Base-by-base conservation (phyloP, 2,797 vertebrate species). In the Chrosomus eos region DNA sequence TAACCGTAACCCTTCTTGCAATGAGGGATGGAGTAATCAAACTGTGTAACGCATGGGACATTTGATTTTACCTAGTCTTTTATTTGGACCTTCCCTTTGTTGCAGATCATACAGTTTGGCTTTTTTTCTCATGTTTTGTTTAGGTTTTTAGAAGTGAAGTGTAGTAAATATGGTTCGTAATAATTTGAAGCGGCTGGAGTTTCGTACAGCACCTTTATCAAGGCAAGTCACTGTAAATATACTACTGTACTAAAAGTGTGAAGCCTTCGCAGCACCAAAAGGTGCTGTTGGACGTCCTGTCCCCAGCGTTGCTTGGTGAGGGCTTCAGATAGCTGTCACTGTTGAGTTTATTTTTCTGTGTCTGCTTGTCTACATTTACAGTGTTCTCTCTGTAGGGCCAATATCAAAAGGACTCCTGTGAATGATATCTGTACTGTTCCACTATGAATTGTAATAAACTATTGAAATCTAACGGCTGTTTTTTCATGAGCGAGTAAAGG, bases 221-320 rank as follows among this genome's bases (percentile, higher is more conserved):
- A 99, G 98, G 98, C 97, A 99, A 99, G 97, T 99, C 95, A 96
- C 95, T 97, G 97, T 97, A 96, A 95, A 97, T 94, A 96, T 96
- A 95, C 93, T 96, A 88, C 86, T 86, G 96, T 88, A 78, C 16
- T 89, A 92, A 91, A 89, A 87, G 91, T 89, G 95, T 95, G 93
- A 97, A 96, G 96, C 97, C 97, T 97, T 99, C 98, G 96, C 98
- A 99, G 98, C 97, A 96, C 91, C 93, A 91, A 92, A 94, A 95
- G 88, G 97, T 99, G 98, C 97, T 99, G 97, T 99, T 99, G 98
- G 98, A 98, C 97, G 95, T 93, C 93, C 92, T 81, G 98, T 99
- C 97, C 98, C 98, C 98, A 99, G 97, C 97, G 93, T 89, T 96
- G 96, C 96, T 99, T 98, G 98, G 98, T 99, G 98, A 99, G 97